Evolutionary conservation across 2,113 vertebrate species (phyloP).

Genomic region (Seriola dumerili): DNA sequence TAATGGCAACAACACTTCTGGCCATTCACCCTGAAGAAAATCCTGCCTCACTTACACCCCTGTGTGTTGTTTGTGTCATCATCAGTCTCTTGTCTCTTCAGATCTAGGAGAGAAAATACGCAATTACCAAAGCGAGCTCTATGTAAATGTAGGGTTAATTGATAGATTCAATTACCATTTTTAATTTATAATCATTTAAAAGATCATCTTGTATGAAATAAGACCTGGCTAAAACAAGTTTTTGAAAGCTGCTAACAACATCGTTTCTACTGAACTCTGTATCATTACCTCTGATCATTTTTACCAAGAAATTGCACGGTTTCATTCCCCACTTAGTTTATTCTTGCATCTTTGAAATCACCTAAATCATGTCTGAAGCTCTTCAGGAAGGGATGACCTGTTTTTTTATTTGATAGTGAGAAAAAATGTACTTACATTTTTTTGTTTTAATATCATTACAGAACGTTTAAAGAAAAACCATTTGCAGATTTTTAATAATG

Average conservation of each 20-base stretch:
- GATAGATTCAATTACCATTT: not conserved
- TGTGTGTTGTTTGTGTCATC: slow-evolving; percentile 87
- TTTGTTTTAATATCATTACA: not conserved
- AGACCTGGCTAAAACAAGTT: not conserved
- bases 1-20: slow-evolving; percentile 6
- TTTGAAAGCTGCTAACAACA: not conserved
- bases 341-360: not conserved
- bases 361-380: not conserved
- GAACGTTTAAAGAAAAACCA: too few relatives aligned
- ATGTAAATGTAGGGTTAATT: not conserved
- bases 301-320: not conserved
- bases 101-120: slow-evolving; percentile 84
- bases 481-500: too few relatives aligned
- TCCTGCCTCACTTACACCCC: slow-evolving; percentile 82
- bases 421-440: not conserved
- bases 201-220: not conserved
- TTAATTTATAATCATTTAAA: not conserved
- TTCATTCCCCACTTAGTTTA: not conserved
- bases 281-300: not conserved
- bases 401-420: not conserved
- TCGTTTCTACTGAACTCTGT: too few relatives aligned
- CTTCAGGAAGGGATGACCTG: not conserved
- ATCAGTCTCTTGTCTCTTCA: slow-evolving; percentile 90
- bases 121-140: not conserved
- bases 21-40: not conserved